Evolutionary conservation across 2,888 invertebrate species (phyloP).

Genomic region (Norana najaformis): DNA sequence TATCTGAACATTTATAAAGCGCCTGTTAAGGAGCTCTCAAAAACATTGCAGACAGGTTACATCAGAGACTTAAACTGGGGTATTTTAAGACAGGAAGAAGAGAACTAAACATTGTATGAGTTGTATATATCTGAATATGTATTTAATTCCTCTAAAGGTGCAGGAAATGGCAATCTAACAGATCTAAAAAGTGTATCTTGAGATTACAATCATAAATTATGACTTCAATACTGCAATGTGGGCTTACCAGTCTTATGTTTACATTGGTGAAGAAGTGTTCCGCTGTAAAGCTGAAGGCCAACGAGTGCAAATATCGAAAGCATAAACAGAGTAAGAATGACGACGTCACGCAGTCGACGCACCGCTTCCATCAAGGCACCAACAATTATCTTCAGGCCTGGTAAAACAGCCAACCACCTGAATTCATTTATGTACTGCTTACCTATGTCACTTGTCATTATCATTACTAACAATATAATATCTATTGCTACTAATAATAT

Average conservation of each 20-base stretch:
- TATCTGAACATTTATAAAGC: background rate
- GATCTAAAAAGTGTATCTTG: background rate
- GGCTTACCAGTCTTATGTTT: background rate
- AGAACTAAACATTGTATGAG: background rate
- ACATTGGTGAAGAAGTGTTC: constrained; percentile 87
- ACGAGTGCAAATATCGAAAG: constrained; percentile 96
- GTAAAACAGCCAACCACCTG: background rate
- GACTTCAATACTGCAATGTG: background rate
- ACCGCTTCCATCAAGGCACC: constrained; percentile 99
- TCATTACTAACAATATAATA: background rate
- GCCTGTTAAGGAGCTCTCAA: background rate
- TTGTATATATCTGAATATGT: background rate
- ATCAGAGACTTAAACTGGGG: background rate
- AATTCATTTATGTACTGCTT: background rate
- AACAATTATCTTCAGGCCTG: constrained; percentile 98
- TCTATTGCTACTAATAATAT: background rate
- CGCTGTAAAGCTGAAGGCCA: constrained; percentile 98
- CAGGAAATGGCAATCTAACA: background rate
- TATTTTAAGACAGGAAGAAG: background rate
- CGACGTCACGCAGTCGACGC: constrained; percentile 97
- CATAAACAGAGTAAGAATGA: constrained; percentile 97
- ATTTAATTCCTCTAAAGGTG: background rate
- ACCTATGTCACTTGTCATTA: background rate
- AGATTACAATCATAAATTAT: background rate
- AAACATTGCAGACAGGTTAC: too few relatives aligned